Percentiles rank a stretch among this genome's conserved stretches.
phyloP scores from a whole-genome alignment of 2,888 invertebrate species.

The Diadromus collaris region DNA sequence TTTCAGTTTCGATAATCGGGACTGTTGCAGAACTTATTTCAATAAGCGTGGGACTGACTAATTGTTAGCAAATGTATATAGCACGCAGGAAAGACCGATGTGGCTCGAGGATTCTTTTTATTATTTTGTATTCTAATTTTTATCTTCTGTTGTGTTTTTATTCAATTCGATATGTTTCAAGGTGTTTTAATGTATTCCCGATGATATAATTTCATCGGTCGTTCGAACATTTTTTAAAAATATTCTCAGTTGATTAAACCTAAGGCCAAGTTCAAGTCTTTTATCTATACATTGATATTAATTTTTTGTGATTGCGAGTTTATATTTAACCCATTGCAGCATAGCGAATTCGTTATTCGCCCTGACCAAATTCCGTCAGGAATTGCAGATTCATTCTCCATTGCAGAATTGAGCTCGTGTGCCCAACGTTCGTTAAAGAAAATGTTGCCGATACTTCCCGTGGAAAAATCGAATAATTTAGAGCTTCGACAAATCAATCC shows the following conservation, averaged over 20 bases:
- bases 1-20: background rate
- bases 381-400: background rate
- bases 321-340: background rate
- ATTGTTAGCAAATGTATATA: too few relatives aligned
- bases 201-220: background rate
- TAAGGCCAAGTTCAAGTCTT: background rate
- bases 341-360: background rate
- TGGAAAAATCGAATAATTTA: background rate
- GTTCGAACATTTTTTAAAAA: background rate
- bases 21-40: background rate
- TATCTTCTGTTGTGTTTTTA: too few relatives aligned
- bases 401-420: background rate
- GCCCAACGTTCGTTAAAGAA: background rate
- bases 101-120: background rate
- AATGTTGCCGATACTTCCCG: background rate
- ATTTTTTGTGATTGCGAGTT: background rate
- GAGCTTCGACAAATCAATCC: background rate
- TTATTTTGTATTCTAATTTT: background rate
- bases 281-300: background rate
- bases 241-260: conserved; percentile 25
- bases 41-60: too few relatives aligned
- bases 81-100: too few relatives aligned
- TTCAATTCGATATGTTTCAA: background rate
- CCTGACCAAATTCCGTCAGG: background rate
- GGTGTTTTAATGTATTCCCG: background rate